A percentile compares a stretch with the other conserved stretches of the same genome.
Evolutionary conservation across 35 echinoderm and acorn worm species (phyloP).

Genomic region (Heliocidaris tuberculata): DNA sequence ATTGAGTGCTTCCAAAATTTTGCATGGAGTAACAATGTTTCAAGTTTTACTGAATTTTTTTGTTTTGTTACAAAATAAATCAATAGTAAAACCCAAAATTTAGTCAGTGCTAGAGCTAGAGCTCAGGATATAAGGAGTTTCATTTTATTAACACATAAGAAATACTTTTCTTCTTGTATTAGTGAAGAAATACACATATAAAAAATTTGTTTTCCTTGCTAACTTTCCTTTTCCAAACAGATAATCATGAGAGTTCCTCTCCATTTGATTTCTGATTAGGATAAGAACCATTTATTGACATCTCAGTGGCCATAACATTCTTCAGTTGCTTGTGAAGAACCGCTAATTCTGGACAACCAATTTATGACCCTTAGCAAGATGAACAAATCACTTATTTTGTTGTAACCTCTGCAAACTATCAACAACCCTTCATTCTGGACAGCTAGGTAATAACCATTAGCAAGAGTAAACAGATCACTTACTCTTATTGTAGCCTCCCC

Average conservation of each 20-base stretch:
- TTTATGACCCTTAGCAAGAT: not conserved
- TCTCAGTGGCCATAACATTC: not conserved
- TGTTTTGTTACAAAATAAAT: too few species aligned
- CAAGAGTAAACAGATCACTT: not conserved
- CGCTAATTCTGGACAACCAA: not conserved
- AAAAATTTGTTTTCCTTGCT: too few species aligned
- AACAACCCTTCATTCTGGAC: not conserved
- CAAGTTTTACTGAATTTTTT: too few species aligned
- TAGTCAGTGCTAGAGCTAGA: too few species aligned
- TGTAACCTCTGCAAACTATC: not conserved
- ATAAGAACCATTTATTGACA: not conserved
- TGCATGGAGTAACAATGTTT: too few species aligned
- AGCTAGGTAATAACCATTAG: constrained; percentile 10
- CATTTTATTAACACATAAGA: too few species aligned
- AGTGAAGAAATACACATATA: too few species aligned
- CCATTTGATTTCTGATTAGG: not conserved
- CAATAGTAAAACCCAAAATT: too few species aligned
- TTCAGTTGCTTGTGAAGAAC: not conserved
- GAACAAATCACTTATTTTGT: not conserved
- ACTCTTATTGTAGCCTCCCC: not conserved
- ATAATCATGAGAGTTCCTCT: not conserved
- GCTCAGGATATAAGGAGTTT: too few species aligned
- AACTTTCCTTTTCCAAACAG: too few species aligned
- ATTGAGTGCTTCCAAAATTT: too few species aligned
- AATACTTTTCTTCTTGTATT: too few species aligned